Evolutionary conservation across 2,113 vertebrate genomes (phyloP).

Genomic region (Rhinoptilus africanus): DNA sequence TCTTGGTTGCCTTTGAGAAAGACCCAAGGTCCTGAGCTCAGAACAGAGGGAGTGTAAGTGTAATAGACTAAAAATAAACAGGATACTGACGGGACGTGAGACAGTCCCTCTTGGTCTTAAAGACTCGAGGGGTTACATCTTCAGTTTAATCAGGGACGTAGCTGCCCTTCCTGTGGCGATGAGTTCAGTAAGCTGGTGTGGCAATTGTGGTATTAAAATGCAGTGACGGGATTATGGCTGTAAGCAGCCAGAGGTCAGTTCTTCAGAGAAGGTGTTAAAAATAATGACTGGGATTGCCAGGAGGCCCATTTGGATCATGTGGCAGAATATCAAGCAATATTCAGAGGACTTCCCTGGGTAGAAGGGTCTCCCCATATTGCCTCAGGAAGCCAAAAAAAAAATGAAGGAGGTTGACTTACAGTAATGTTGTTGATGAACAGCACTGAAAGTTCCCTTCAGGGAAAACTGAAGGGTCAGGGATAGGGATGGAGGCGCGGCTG

Average conservation of each 20-base stretch:
- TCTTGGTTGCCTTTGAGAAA: neutral
- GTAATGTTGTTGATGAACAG: neutral
- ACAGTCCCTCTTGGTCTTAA: neutral
- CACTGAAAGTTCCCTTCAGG: neutral
- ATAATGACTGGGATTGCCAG: neutral
- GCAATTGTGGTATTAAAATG: neutral
- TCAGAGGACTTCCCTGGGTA: neutral
- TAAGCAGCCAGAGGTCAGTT: neutral
- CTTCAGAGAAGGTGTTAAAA: neutral
- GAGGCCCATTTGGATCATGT: neutral
- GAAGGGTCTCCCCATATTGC: neutral
- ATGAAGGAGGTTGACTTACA: neutral
- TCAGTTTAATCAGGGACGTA: neutral
- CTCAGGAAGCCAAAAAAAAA: neutral
- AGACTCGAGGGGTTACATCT: rapidly evolving
- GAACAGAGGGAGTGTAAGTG: neutral
- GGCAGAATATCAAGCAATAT: neutral
- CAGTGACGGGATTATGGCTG: neutral
- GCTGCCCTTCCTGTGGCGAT: neutral
- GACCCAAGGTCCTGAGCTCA: neutral
- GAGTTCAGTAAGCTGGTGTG: neutral
- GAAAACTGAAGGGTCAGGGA: rapidly evolving
- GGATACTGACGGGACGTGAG: neutral
- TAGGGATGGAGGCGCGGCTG: neutral
- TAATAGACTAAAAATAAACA: neutral